Evolutionary conservation across 2,797 vertebrate species (phyloP), one percentile per base, ranked within the genome.

Genomic region (Enteromius anoplus): DNA sequence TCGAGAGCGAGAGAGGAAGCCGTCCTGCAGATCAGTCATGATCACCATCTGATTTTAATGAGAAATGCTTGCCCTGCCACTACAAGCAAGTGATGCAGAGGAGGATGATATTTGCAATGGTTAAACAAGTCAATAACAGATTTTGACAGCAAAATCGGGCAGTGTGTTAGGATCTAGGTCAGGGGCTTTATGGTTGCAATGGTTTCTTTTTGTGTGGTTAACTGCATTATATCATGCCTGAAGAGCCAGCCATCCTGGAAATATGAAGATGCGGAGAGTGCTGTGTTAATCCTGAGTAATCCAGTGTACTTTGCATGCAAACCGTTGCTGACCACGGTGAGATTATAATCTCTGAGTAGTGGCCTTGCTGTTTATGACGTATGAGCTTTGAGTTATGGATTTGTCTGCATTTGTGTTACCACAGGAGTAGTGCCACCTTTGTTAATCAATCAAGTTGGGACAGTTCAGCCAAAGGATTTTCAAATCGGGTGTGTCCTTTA

Each of bases 211-310:
- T 40, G 45, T 71, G 70, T 66, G 60, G 10, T 68, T 55, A 88
- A 79, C 58, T 29, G 53, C 23, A 70, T 88, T 79, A 58, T 53
- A 51, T 85, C 69, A 80, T n/a, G 47, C 40, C 78, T 49, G 53
- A 75, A 80, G 29, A 80, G 55, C 37, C 34, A 12, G 42, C 21
- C 23, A 68, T 49, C n/a, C 34, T 62, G 55, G 40, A 80, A 83
- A 70, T 49, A 32, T 45, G 1, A 55, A 81, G 53, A 72, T 32
- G 53, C n/a, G 78, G 71, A 58, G 79, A 73, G 68, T 71, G 62
- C 81, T 17, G 7, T 76, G 40, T 55, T 86, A 85, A 88, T 85
- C 82, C 79, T 29, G 19, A 40, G 34, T 79, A 86, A 82, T 84
- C 75, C 66, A 45, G 34, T 34, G n/a, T 47, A 60, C 19, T 81